Evolutionary conservation across 2,888 invertebrate genomes (phyloP), one percentile per base, ranked within the genome.

Genomic region (Tryphoninae sp.): DNA sequence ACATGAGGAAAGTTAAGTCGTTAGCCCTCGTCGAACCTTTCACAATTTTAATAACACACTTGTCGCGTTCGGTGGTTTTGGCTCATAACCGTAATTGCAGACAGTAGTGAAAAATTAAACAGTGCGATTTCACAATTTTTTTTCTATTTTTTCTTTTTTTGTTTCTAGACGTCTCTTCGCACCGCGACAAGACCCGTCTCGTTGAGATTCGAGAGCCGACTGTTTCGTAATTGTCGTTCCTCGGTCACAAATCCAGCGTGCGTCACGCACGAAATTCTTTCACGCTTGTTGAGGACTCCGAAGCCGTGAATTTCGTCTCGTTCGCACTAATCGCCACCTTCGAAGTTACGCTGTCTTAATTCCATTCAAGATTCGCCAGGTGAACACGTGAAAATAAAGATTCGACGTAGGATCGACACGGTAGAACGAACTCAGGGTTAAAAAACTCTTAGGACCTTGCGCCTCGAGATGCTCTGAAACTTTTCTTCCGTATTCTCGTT

Each of bases 251-350:
- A 64, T 22, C 64, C 61, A 4, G 16, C 67, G 75, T 78, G 73
- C 71, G 83, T 88, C 78, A 86, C 83, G 82, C 80, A 68, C 42
- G 68, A 16, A 23, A 67, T 78, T 68, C 11, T 61, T 85, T 83
- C 22, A 82, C 79, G 84, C 82, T 86, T 59, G 83, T 84, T 87
- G 83, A 65, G 72, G 68, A 51, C 77, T 69, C 83, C 64, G 53
- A 51, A 61, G 40, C 72, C 83, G 79, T 85, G 62, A 80, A 81
- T 83, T 81, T 82, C 78, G 51, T 77, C 42, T 58, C 26, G 19
- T 80, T 79, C 71, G 83, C 78, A 72, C 49, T 81, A 26, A 53
- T 80, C 67, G 81, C 80, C 78, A 55, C 26, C 42, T 3, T 55
- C 64, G 78, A 81, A 84, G 26, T 75, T 59, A 26, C 23, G 23